Conservation (phyloP, 2,888 invertebrate species). For the Endomychus coccineus region DNA sequence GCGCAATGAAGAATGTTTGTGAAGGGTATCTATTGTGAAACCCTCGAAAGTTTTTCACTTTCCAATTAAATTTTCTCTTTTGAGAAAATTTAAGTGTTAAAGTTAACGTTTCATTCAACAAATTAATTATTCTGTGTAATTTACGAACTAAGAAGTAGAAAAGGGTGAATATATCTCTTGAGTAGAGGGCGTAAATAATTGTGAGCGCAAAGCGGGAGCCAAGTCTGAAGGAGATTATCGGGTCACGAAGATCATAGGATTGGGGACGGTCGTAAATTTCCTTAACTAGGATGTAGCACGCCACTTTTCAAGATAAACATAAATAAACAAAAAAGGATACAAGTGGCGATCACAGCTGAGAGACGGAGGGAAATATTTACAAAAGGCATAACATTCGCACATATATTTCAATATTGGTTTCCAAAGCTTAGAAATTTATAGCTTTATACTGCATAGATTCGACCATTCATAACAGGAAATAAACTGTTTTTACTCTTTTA, state of each 20-base stretch:
- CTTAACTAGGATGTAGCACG: slow-evolving; percentile 19
- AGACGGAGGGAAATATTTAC: slow-evolving; percentile 1
- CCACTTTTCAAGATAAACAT: slow-evolving; percentile 17
- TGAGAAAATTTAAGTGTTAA: no score
- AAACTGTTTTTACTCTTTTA: slow-evolving; percentile 11
- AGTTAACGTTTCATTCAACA: no score
- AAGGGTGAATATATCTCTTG: no score
- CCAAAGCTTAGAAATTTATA: slow-evolving; percentile 6
- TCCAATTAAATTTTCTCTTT: no score
- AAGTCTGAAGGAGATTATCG: slow-evolving; percentile 13
- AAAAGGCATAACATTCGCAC: slow-evolving; percentile 1
- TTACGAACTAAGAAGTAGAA: no score
- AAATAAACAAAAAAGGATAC: slow-evolving; percentile 14
- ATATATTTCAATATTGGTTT: slow-evolving; percentile 12
- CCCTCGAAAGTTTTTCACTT: no score
- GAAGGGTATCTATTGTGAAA: no score
- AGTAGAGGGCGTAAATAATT: slow-evolving; percentile 13
- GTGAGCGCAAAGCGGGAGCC: not conserved
- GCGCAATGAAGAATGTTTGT: no score
- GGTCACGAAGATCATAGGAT: slow-evolving; percentile 13
- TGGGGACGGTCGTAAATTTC: slow-evolving; percentile 15
- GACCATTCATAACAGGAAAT: slow-evolving; percentile 10
- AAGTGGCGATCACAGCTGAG: slow-evolving; percentile 9
- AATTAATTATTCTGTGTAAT: no score
- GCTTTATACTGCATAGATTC: slow-evolving; percentile 10